A percentile compares a stretch with the other conserved stretches of the same genome.
These are phyloP conservation scores for Lepilemur septentrionalis DNA, from an alignment of 2,797 vertebrate species.

Conservation along the genomic window DNA sequence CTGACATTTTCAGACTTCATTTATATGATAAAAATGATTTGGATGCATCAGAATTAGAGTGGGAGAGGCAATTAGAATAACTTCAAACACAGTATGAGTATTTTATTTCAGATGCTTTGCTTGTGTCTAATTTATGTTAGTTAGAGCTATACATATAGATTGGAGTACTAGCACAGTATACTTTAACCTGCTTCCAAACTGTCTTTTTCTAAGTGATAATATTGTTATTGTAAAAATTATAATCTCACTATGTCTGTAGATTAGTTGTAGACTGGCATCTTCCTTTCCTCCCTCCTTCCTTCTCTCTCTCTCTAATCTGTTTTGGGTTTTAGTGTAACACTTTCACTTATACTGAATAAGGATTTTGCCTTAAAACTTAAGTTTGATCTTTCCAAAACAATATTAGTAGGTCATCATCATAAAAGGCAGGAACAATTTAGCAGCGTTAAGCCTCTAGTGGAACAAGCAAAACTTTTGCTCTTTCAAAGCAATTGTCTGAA, in stretches of 20 bases:
- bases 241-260: neutral
- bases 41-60: constrained; percentile 68
- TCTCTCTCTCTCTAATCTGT: neutral
- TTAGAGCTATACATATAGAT: neutral
- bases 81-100: constrained; percentile 60
- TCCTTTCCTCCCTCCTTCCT: neutral
- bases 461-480: neutral
- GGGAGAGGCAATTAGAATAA: constrained; percentile 64
- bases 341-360: neutral
- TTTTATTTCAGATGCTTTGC: constrained; percentile 62
- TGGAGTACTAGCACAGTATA: neutral
- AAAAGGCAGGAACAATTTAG: constrained; percentile 16
- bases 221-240: neutral
- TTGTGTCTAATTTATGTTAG: constrained; percentile 39
- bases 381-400: neutral
- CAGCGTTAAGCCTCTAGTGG: neutral
- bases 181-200: neutral
- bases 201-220: neutral
- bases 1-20: constrained; percentile 77
- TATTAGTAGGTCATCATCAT: constrained; percentile 39
- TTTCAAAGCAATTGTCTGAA: neutral
- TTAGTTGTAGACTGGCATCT: neutral
- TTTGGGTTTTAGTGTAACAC: neutral
- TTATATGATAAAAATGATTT: constrained; percentile 65
- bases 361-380: neutral